Percentiles rank a stretch among this genome's conserved stretches.
phyloP scores from a whole-genome alignment of 2,113 vertebrate genomes.

The Boulengeromyrus knoepffleri region DNA sequence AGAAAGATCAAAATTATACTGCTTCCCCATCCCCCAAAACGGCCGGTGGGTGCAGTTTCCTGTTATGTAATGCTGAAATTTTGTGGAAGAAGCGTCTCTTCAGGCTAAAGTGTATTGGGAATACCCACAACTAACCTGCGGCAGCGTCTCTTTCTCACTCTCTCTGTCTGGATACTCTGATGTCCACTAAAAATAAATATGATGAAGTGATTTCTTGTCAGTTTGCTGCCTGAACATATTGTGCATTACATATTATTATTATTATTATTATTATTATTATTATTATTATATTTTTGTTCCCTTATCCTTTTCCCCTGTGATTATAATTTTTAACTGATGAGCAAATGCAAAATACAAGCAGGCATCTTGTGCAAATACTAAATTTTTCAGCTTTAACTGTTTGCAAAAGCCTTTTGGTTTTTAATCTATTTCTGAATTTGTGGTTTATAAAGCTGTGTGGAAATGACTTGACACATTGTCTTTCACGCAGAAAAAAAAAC shows the following conservation, averaged over 20 bases:
- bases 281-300: neutral
- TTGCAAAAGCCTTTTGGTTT: neutral
- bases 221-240: neutral
- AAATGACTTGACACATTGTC: neutral
- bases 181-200: neutral
- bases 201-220: constrained; percentile 7
- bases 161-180: neutral
- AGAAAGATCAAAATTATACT: neutral
- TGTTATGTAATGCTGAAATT: neutral
- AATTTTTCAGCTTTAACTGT: neutral
- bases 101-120: neutral
- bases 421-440: neutral
- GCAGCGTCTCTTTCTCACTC: neutral
- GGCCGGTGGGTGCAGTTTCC: constrained; percentile 12
- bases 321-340: neutral
- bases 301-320: neutral
- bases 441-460: neutral
- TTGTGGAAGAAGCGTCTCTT: neutral
- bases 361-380: no score
- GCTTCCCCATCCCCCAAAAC: neutral
- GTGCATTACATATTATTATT: neutral
- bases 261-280: neutral
- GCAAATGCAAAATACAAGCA: neutral
- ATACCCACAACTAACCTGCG: neutral
- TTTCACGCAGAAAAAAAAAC: neutral